These are phyloP conservation scores for Crocuta crocuta DNA, from an alignment of 2,113 vertebrate genomes.

Conservation along the genomic window DNA sequence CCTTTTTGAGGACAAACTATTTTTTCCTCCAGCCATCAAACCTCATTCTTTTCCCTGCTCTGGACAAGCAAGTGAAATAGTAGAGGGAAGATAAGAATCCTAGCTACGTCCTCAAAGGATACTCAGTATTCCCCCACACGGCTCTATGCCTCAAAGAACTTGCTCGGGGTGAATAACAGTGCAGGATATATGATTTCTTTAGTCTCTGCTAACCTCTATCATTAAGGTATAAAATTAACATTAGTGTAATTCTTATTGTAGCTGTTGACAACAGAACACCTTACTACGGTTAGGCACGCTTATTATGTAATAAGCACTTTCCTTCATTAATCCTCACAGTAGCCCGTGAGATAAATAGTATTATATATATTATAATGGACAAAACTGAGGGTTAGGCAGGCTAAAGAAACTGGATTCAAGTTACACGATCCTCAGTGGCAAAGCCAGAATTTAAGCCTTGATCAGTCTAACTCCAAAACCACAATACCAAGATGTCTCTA, in stretches of 20 bases:
- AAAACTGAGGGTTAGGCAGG: neutral
- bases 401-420: slow-evolving; percentile 41
- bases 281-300: neutral
- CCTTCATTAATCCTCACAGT: neutral
- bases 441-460: slow-evolving; percentile 42
- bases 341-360: neutral
- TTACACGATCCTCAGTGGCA: neutral
- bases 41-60: neutral
- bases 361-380: neutral
- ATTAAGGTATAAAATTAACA: slow-evolving; percentile 10
- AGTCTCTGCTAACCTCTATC: neutral
- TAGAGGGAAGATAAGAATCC: slow-evolving; percentile 15
- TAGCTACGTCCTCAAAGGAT: slow-evolving; percentile 12
- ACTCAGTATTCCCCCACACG: neutral
- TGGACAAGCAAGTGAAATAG: slow-evolving; percentile 28
- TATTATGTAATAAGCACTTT: neutral
- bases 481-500: neutral
- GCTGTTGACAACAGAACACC: neutral
- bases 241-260: slow-evolving; percentile 13
- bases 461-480: slow-evolving; percentile 37
- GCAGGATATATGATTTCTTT: neutral
- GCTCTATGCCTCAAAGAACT: slow-evolving; percentile 12
- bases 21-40: neutral
- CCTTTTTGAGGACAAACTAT: slow-evolving; percentile 21
- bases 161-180: neutral